phyloP scores from a whole-genome alignment of 2,113 vertebrate genomes.

The Nyctereutes procyonoides region DNA sequence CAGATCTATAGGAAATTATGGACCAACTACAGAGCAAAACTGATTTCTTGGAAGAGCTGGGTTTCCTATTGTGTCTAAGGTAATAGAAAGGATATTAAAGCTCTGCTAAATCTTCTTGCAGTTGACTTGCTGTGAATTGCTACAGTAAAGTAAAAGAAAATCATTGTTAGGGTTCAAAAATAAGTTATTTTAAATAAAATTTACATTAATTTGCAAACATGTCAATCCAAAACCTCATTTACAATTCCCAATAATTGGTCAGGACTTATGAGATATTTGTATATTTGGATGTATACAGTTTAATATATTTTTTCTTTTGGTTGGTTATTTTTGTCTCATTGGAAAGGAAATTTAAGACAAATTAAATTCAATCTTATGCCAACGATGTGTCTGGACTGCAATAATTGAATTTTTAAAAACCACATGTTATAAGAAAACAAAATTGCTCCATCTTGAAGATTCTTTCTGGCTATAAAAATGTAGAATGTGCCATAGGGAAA shows the following conservation, averaged over 20 bases:
- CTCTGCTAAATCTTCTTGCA: conserved; percentile 76
- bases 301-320: conserved; percentile 46
- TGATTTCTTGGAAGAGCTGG: conserved; percentile 63
- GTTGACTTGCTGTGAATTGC: conserved; percentile 76
- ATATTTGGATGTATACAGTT: conserved; percentile 47
- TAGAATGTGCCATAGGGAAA: not conserved
- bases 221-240: conserved; percentile 54
- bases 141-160: conserved; percentile 77
- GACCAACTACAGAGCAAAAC: conserved; percentile 74
- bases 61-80: conserved; percentile 62
- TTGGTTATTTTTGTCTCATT: conserved; percentile 55
- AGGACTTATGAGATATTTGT: conserved; percentile 47
- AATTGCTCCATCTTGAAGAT: conserved; percentile 39
- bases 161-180: conserved; percentile 63
- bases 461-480: conserved; percentile 35
- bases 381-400: conserved; percentile 40
- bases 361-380: conserved; percentile 62
- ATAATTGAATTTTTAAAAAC: conserved; percentile 37
- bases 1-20: conserved; percentile 75
- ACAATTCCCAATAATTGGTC: conserved; percentile 39
- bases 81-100: conserved; percentile 70
- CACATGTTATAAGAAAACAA: conserved; percentile 29
- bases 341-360: conserved; percentile 63
- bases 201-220: conserved; percentile 53
- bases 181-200: conserved; percentile 58